Conservation (phyloP, 2,113 vertebrate genomes). For the Trogon melanurus region DNA sequence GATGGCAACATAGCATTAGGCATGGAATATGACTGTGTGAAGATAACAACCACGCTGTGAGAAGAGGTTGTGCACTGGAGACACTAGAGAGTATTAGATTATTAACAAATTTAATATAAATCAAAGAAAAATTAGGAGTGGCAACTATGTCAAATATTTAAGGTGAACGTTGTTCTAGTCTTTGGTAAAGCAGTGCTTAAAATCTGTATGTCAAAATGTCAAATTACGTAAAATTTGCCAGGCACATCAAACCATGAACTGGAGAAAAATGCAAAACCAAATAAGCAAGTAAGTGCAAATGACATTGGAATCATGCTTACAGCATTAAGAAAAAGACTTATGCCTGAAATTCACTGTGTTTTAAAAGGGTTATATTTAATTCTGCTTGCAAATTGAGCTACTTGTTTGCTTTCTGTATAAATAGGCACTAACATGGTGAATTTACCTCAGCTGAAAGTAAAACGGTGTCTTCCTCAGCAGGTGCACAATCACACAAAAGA, state of each 20-base stretch:
- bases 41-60: neutral
- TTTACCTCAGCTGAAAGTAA: neutral
- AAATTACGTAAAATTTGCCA: neutral
- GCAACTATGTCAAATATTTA: neutral
- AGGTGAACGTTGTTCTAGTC: neutral
- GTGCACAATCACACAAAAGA: neutral
- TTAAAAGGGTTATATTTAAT: neutral
- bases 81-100: neutral
- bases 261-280: neutral
- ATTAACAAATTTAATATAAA: neutral
- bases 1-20: slow-evolving; percentile 59
- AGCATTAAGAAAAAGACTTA: neutral
- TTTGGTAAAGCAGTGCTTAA: neutral
- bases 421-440: neutral
- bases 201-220: neutral
- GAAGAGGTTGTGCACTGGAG: neutral
- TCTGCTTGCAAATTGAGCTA: neutral
- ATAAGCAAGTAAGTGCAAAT: neutral
- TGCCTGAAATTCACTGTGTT: neutral
- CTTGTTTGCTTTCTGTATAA: neutral
- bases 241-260: neutral
- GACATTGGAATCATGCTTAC: neutral
- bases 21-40: neutral
- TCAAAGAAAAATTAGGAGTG: neutral
- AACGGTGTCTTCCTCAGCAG: neutral